A percentile compares a stretch with the other conserved stretches of the same genome.
Evolutionary conservation across 2,113 vertebrate genomes (phyloP).

Genomic region (Enhydra lutris): DNA sequence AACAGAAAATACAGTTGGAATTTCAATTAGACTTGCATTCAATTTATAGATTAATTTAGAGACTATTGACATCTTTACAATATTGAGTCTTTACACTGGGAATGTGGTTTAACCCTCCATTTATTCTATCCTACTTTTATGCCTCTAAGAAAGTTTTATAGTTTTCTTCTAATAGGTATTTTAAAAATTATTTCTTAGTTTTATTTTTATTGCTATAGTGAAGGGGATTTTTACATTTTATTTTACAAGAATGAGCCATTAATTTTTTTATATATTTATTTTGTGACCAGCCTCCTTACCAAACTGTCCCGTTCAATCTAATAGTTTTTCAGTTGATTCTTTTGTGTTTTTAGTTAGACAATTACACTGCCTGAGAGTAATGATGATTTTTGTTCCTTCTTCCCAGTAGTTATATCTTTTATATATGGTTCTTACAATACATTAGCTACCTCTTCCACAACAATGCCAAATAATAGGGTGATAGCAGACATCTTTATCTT

Average conservation of each 20-base stretch:
- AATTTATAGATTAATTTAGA: conserved; percentile 66
- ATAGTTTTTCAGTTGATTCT: conserved; percentile 56
- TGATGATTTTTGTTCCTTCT: neutral
- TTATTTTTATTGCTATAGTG: conserved; percentile 46
- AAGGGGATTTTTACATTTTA: conserved; percentile 48
- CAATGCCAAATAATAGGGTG: neutral
- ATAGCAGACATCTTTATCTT: neutral
- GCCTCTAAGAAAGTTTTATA: conserved; percentile 46
- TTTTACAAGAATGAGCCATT: conserved; percentile 47
- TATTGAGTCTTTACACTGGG: conserved; percentile 35
- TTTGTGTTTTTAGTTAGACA: conserved; percentile 33
- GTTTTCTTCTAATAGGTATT: conserved; percentile 49
- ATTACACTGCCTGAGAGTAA: conserved; percentile 40
- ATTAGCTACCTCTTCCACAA: neutral
- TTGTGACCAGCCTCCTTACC: conserved; percentile 22
- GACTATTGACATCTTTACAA: conserved; percentile 57
- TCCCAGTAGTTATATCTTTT: conserved; percentile 38
- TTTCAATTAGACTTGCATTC: conserved; percentile 53
- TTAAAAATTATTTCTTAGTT: conserved; percentile 44
- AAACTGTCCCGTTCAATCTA: conserved; percentile 39
- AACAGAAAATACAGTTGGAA: neutral
- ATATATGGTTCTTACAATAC: conserved; percentile 40
- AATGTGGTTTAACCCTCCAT: conserved; percentile 33
- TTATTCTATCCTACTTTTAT: conserved; percentile 31
- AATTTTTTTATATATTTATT: conserved; percentile 67